These are phyloP conservation scores for Argyresthia albistria DNA, from an alignment of 2,888 invertebrate species.

Conservation along the genomic window DNA sequence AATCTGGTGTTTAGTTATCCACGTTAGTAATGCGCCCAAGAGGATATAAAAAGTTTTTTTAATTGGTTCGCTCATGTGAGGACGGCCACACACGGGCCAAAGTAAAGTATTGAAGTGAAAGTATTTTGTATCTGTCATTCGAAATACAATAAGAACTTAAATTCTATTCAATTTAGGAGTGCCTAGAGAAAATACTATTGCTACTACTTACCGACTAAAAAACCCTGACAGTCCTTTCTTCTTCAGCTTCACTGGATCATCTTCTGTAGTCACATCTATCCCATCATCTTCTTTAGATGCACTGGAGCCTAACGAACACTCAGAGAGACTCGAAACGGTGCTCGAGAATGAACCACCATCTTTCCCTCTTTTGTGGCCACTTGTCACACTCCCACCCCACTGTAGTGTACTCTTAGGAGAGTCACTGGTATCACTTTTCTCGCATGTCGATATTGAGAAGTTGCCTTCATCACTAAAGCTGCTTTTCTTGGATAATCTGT, in stretches of 20 bases:
- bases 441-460: conserved; percentile 62
- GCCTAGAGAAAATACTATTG: not conserved
- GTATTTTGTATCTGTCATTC: too few relatives aligned
- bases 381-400: conserved; percentile 54
- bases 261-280: conserved; percentile 26
- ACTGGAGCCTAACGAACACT: conserved; percentile 77
- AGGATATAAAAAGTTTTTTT: too few relatives aligned
- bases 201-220: conserved; percentile 70
- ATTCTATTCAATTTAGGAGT: too few relatives aligned
- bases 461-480: conserved; percentile 68
- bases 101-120: too few relatives aligned
- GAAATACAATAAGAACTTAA: too few relatives aligned
- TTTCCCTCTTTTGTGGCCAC: conserved; percentile 65
- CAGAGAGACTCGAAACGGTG: conserved; percentile 80
- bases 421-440: conserved; percentile 66
- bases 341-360: conserved; percentile 78
- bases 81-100: too few relatives aligned
- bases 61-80: too few relatives aligned
- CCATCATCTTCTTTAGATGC: conserved; percentile 65
- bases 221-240: conserved; percentile 75
- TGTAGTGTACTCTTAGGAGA: conserved; percentile 64
- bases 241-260: conserved; percentile 60
- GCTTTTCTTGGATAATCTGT: conserved; percentile 62
- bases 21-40: too few relatives aligned
- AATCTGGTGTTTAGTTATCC: too few relatives aligned